Evolutionary conservation across 2,797 vertebrate species (phyloP), one percentile per base, ranked within the genome.

Genomic region (Aldrovandia affinis): DNA sequence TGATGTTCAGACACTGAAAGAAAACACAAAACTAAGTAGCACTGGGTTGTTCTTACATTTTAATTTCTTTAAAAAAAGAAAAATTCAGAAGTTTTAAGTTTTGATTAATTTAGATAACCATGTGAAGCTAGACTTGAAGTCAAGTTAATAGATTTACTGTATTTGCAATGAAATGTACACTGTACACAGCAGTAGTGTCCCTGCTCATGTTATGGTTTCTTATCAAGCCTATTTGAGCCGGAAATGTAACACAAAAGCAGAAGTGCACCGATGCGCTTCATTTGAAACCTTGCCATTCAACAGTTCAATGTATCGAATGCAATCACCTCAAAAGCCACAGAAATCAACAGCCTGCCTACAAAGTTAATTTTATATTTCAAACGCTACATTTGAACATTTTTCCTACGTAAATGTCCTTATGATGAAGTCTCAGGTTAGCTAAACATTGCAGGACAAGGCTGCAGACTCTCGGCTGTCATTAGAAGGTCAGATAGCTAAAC

Each of bases 21-120:
- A 2, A 79, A 52, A 83, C 78, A 82, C 8, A 47, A 39, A 42
- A 55, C 10, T 28, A 5, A 44, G 52, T 77, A 81, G 9, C 65
- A 77, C 52, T 20, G 73, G 39, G 55, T 15, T 52, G 5, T n/a
- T 10, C 55, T 84, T 12, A 50, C 47, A 61, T 20, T 78, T 52
- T 59, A 54, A 57, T 82, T 33, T 77, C 39, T 54, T 83, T 77
- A 28, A 77, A 83, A 83, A 75, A 77, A 39, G 3, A 42, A 20
- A 75, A 57, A 10, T 57, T 14, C 55, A 57, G 55, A 2, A 10
- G 18, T 70, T 70, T 15, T 33, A 44, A n/a, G 22, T 30, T 54
- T 44, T 55, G 2, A n/a, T 50, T 52, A 20, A 0, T 79, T 6
- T 77, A 39, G 36, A 73, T 57, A 54, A 52, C 6, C 33, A 52